Percentiles rank a stretch among this genome's conserved stretches.
These are phyloP conservation scores for Tyria jacobaeae DNA, from an alignment of 2,888 invertebrate genomes.

Conservation along the genomic window DNA sequence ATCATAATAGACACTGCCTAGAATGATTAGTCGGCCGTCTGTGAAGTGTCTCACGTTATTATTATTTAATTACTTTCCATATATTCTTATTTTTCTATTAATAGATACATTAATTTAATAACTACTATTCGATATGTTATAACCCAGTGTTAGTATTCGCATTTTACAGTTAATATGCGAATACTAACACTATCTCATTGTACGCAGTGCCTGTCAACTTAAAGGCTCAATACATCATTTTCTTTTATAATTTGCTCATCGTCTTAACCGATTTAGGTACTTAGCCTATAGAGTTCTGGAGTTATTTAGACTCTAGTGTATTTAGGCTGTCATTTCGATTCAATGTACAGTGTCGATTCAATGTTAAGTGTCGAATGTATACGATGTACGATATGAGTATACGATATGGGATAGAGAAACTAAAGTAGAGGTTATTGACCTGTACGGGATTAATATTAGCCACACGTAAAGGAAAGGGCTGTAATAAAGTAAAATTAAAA, in stretches of 20 bases:
- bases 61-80: too few relatives aligned
- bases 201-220: conserved; percentile 14
- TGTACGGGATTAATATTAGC: too few relatives aligned
- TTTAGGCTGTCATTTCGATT: conserved; percentile 35
- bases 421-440: conserved; percentile 13
- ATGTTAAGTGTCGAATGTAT: conserved; percentile 29
- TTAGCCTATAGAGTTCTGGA: conserved; percentile 24
- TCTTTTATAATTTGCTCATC: conserved; percentile 37
- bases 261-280: conserved; percentile 30
- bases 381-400: too few relatives aligned
- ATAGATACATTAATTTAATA: too few relatives aligned
- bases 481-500: neutral
- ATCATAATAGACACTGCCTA: too few relatives aligned
- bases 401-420: conserved; percentile 11
- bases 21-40: too few relatives aligned
- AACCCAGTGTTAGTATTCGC: too few relatives aligned
- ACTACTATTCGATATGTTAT: too few relatives aligned
- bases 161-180: conserved; percentile 12
- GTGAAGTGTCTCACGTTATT: too few relatives aligned
- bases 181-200: conserved; percentile 15
- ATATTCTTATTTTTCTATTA: too few relatives aligned
- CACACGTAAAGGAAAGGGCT: neutral
- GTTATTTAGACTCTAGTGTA: conserved; percentile 32
- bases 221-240: conserved; percentile 31
- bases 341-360: conserved; percentile 28